These are phyloP conservation scores for Eristalis pertinax DNA, from an alignment of 2,888 invertebrate genomes.

Conservation along the genomic window DNA sequence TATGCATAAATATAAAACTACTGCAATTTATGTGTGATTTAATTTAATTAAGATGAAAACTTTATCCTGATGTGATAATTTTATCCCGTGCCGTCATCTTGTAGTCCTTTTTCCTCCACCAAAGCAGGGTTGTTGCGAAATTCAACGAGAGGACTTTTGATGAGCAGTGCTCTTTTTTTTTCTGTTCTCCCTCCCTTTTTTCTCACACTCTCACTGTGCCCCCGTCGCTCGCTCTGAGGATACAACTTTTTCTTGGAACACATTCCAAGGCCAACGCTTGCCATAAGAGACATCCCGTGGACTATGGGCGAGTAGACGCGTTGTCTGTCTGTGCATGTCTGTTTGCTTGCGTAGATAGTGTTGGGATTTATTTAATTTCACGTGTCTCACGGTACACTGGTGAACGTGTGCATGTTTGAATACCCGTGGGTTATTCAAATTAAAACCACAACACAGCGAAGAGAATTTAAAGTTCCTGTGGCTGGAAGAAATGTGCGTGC, in stretches of 20 bases:
- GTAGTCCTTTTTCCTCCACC: not conserved
- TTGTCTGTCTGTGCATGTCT: not conserved
- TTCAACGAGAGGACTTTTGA: not conserved
- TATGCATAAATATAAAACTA: too few species aligned
- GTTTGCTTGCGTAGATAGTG: not conserved
- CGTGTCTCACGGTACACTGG: not conserved
- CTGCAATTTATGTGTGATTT: not conserved
- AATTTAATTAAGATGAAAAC: slow-evolving; percentile 1
- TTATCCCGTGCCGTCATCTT: not conserved
- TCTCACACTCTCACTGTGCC: not conserved
- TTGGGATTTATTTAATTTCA: not conserved
- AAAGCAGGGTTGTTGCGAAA: not conserved
- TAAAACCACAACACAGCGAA: slow-evolving; percentile 18
- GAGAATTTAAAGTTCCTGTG: slow-evolving; percentile 20
- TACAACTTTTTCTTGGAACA: not conserved
- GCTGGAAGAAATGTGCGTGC: not conserved
- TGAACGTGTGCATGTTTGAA: not conserved
- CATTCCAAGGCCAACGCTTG: not conserved
- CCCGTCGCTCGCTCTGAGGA: not conserved
- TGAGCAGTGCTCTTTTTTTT: not conserved
- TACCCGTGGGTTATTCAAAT: slow-evolving; percentile 14
- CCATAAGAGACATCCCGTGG: not conserved
- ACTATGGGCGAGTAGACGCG: not conserved
- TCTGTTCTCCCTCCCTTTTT: too few species aligned
- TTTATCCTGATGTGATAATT: not conserved